Evolutionary conservation across 2,113 vertebrate genomes (phyloP), one percentile per base, ranked within the genome.

Genomic region (Ammospiza caudacuta): DNA sequence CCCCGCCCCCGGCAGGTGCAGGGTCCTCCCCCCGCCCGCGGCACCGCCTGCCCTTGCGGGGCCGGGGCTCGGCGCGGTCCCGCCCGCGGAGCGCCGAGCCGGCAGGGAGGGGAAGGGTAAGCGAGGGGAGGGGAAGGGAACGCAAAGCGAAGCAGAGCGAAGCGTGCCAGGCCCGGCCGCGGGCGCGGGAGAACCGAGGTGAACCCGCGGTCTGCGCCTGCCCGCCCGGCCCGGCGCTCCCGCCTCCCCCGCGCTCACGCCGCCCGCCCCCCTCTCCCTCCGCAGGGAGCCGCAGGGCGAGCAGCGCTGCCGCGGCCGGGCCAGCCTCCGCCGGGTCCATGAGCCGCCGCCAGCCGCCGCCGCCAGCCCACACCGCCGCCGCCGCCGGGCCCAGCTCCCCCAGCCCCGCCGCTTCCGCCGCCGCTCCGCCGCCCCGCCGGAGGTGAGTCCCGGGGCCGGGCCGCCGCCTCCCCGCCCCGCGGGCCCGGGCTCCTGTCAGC

Each of bases 1-100:
- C 21, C 39, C 61, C 67, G 35, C 41, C 67, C 86, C 74, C 33
- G 66, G 66, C 91, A 93, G 91, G 91, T 93, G 91, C 91, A 47
- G 57, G 75, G 68, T 35, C 58, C 23, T 54, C n/a, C 49, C 55
- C 28, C 8, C 49, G 68, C 27, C 55, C 55, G 57, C 58, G 31
- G 39, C 51, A 28, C 58, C 66, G 58, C 58, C 51, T 23, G 70
- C 39, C 68, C 57, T 37, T 27, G 29, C 6, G 47, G 23, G n/a
- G 88, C 55, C 44, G 83, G 66, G 41, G 57, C 16, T 64, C 51
- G 43, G 39, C 22, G 55, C 20, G n/a, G 63, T 55, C 29, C 39
- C 17, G 37, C 72, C 63, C 37, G 83, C 22, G 31, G 46, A 54
- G 54, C 54, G 18, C 54, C 19, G 54, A 21, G 52, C 52, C 52